Conservation (phyloP, 2,888 invertebrate genomes). For the Pyralis farinalis region DNA sequence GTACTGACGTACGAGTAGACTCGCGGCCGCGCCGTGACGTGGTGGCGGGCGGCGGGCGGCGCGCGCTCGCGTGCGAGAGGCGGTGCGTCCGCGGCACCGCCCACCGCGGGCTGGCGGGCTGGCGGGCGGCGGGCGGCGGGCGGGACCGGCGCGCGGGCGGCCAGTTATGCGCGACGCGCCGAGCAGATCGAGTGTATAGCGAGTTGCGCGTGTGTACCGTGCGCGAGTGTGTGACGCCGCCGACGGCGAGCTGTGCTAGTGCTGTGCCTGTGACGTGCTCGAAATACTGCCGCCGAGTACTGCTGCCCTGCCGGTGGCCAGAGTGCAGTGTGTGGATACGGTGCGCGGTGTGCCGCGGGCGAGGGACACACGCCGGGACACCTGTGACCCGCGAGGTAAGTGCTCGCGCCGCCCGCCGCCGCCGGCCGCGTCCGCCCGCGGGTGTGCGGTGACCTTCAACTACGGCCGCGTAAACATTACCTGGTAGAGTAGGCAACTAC, state of each 20-base stretch:
- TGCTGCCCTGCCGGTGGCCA: neutral
- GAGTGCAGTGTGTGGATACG: neutral
- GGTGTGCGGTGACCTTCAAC: too few relatives aligned
- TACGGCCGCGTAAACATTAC: too few relatives aligned
- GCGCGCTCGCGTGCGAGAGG: too few relatives aligned
- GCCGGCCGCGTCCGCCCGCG: too few relatives aligned
- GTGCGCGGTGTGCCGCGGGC: too few relatives aligned
- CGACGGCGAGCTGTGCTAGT: constrained; percentile 6
- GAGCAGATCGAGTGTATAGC: constrained; percentile 23
- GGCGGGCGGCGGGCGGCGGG: constrained; percentile 9
- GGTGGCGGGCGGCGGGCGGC: constrained; percentile 5
- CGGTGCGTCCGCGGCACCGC: constrained; percentile 75
- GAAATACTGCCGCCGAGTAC: neutral
- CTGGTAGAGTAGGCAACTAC: too few relatives aligned
- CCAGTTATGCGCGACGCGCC: constrained; percentile 52
- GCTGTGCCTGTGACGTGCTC: constrained; percentile 8
- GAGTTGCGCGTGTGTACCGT: constrained; percentile 17
- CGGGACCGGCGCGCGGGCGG: constrained; percentile 14
- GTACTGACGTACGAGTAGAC: too few relatives aligned
- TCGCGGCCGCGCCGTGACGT: neutral
- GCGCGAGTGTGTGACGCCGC: constrained; percentile 7
- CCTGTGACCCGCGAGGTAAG: too few relatives aligned
- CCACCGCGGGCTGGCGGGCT: constrained; percentile 46
- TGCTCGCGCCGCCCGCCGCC: too few relatives aligned
- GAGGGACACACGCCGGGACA: too few relatives aligned